These are phyloP conservation scores for Mastacembelus armatus DNA, from an alignment of 2,797 vertebrate genomes.

Conservation along the genomic window DNA sequence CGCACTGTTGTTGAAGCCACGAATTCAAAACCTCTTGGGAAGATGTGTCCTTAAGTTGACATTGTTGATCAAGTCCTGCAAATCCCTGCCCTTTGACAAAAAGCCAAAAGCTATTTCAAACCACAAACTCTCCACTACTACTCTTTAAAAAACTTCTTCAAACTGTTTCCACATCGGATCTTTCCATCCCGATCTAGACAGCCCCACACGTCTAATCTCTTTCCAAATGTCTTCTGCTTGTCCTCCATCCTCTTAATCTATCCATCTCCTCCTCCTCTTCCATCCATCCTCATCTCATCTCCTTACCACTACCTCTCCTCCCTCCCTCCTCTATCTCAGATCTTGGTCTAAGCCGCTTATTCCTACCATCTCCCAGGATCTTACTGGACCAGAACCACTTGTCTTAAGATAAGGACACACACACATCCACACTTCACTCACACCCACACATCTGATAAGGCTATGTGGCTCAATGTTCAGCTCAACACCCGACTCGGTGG, in stretches of 20 bases:
- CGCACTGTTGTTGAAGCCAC: constrained; percentile 59
- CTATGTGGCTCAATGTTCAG: constrained; percentile 76
- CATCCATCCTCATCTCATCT: constrained; percentile 72
- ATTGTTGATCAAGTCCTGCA: constrained; percentile 67
- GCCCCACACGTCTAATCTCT: constrained; percentile 57
- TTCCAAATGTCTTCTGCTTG: constrained; percentile 69
- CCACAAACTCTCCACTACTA: too few species aligned
- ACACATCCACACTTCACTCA: constrained; percentile 38
- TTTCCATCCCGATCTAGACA: constrained; percentile 59
- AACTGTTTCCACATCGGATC: constrained; percentile 65
- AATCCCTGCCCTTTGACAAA: constrained; percentile 70
- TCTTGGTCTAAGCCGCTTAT: constrained; percentile 81
- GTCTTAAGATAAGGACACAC: constrained; percentile 84
- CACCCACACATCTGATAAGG: constrained; percentile 77
- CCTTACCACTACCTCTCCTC: constrained; percentile 63
- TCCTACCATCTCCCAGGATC: constrained; percentile 79
- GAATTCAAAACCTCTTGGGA: constrained; percentile 55
- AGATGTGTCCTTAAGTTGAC: constrained; percentile 71
- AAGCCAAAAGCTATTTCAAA: constrained; percentile 66
- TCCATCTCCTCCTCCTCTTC: constrained; percentile 60
- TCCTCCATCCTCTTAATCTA: constrained; percentile 69
- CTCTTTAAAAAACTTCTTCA: constrained; percentile 59
- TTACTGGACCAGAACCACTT: constrained; percentile 86
- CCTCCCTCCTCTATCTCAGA: constrained; percentile 78
- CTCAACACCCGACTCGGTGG: constrained; percentile 60